Evolutionary conservation across 1,140 invertebrate species (phyloP), one percentile per base, ranked within the genome.

Genomic region (Hydropsyche tenuis): DNA sequence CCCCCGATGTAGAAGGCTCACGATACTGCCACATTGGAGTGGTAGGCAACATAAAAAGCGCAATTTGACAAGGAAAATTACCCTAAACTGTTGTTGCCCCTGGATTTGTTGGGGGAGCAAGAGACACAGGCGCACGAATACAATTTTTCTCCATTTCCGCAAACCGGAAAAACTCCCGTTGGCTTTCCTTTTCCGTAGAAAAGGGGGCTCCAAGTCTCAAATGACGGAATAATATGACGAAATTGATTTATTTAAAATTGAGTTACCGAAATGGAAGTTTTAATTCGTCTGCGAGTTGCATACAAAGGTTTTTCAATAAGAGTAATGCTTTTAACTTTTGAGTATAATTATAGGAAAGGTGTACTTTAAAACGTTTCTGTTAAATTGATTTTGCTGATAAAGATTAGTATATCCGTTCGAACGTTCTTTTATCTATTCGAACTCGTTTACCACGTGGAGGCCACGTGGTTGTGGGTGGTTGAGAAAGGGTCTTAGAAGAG

Each of bases 31-130:
- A 20, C 74, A 75, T 69, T 72, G 70, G 72, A 72, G 30, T 37
- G 30, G 30, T 4, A 37, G 68, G 73, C 64, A 73, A 77, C 76
- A 75, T 75, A 75, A 75, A 77, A 77, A 77, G 76, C 73, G 76
- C 76, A 77, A 77, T 77, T 77, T 75, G 76, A 75, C 76, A 75
- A 75, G 76, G 73, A 77, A 77, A 77, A 77, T 77, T 75, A 77
- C 76, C 76, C 76, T 75, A 63, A 65, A 74, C 69, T 62, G 70
- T 45, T 37, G 56, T 60, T 23, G 56, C 20, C 20, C 12, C 20
- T 14, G 18, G 56, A 23, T 37, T 37, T 3, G 23, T 20, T 25
- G 66, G 73, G 68, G 69, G 76, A 70, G 56, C 7, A 6, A 20
- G 18, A 56, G 45, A 48, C 45, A 16, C 53, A 53, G 18, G 12